Evolutionary conservation across 2,113 vertebrate species (phyloP), one percentile per base, ranked within the genome.

Genomic region (Poecilia latipinna): DNA sequence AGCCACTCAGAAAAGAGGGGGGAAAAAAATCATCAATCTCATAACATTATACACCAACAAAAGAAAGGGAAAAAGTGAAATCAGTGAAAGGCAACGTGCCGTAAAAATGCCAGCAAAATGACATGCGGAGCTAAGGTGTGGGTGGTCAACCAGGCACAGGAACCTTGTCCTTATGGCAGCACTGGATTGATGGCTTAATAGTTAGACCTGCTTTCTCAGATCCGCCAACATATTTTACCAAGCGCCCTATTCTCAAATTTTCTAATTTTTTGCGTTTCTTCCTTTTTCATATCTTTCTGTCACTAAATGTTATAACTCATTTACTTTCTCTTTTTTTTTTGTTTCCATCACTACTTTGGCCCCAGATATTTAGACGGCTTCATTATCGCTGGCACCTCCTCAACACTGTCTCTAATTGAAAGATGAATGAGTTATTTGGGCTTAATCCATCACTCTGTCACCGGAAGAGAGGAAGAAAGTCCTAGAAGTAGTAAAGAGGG

Each of bases 361-460:
- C 80, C 77, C 79, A 85, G 70, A 85, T 74, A 78, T 80, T 80
- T 88, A 90, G 90, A 94, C 91, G 89, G 87, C 93, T 93, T 93
- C 93, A 94, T 93, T 93, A 93, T 93, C 86, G 85, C 80, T 92
- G 88, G 81, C 90, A 93, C 86, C 83, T 94, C 87, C 91, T 93
- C 88, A 86, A 86, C 78, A 84, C 86, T 82, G 85, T 82, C 86
- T 87, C 87, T 93, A 94, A 95, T 94, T 93, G 91, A 93, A 94
- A 93, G 92, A 93, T 93, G 92, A 95, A 94, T 77, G 83, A 91
- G 90, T 95, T 93, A 93, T 94, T 93, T 93, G 85, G 86, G 88
- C 85, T 90, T 91, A 93, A 95, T 95, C 92, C 91, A 94, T 94
- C 93, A 94, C 83, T 61, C 84, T 93, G 93, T 92, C 93, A 93